A percentile compares a stretch with the other conserved stretches of the same genome.
phyloP scores from a whole-genome alignment of 2,888 invertebrate genomes.

The Tenthredo livida region DNA sequence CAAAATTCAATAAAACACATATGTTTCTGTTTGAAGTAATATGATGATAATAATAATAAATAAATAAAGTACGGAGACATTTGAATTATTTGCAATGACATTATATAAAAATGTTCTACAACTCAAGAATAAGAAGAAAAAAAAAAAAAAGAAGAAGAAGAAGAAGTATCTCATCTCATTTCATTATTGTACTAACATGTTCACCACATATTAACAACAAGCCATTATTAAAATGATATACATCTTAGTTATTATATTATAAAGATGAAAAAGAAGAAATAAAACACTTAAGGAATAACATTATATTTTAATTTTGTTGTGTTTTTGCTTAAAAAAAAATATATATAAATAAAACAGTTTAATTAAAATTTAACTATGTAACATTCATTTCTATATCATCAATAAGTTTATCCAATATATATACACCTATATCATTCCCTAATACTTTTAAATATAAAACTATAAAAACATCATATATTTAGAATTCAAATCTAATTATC shows the following conservation, averaged over 20 bases:
- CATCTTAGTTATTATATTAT: slow-evolving; percentile 47
- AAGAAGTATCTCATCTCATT: slow-evolving; percentile 37
- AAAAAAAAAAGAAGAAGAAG: neutral
- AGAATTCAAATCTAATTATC: neutral
- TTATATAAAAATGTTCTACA: slow-evolving; percentile 22
- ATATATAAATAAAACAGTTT: slow-evolving; percentile 71
- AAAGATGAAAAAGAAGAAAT: slow-evolving; percentile 46
- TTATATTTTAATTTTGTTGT: slow-evolving; percentile 76
- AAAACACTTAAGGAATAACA: slow-evolving; percentile 72
- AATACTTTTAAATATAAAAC: neutral
- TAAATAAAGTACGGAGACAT: slow-evolving; percentile 17
- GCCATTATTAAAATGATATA: slow-evolving; percentile 47
- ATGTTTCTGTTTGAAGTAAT: slow-evolving; percentile 41
- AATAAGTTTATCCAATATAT: neutral
- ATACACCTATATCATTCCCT: neutral
- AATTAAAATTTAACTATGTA: slow-evolving; percentile 46
- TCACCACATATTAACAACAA: slow-evolving; percentile 50
- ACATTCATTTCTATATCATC: slow-evolving; percentile 5
- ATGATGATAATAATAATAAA: slow-evolving; percentile 13
- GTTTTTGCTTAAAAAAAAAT: slow-evolving; percentile 77
- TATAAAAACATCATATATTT: neutral
- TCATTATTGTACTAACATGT: slow-evolving; percentile 49
- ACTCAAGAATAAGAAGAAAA: neutral
- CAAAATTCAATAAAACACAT: slow-evolving; percentile 41
- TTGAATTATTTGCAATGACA: neutral